Base-by-base conservation (phyloP, 2,888 invertebrate genomes). In the Caenorhabditis plicata region DNA sequence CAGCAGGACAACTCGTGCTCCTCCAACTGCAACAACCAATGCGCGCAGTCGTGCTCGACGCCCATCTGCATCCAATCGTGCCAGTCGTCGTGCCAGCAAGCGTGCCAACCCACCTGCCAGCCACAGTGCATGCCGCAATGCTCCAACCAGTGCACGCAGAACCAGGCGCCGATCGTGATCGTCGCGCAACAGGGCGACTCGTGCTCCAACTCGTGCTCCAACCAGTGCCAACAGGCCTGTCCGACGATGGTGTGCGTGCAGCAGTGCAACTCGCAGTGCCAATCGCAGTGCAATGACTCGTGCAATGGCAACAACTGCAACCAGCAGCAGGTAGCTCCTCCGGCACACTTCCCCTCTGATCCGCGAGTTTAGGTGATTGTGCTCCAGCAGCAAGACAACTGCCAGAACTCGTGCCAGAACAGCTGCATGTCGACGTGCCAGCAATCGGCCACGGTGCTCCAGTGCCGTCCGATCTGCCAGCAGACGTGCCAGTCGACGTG, bases 401-500 rank as follows among this genome's bases (percentile, higher is more conserved):
- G 67, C 58, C 58, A 66, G 45, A 56, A 60, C 48, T 42, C 55
- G 35, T 70, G 69, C 55, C 68, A 72, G 47, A 57, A 44, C 33
- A 53, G 55, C 31, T 71, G 71, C 68, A 67, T 69, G 67, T 61
- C 52, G 56, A 64, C 67, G 13, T 71, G 71, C 58, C 65, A 66
- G 42, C 32, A 43, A 17, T 58, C 64, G 27, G 58, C 68, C 48
- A 53, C 68, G 36, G 42, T 58, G n/a, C 52, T 67, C 33, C 66
- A 68, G 35, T 70, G 70, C 57, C 55, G 50, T 39, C 70, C 71
- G 46, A 50, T 70, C 46, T 72, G 72, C 48, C 67, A 67, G 27
- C 57, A 62, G 40, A 73, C 72, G 15, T 73, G 72, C 51, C 64
- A 64, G 53, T 61, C 60, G 38, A 73, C 72, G n/a, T 73, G 72